These are phyloP conservation scores for Equus quagga DNA, from an alignment of 2,113 vertebrate species.

Conservation along the genomic window DNA sequence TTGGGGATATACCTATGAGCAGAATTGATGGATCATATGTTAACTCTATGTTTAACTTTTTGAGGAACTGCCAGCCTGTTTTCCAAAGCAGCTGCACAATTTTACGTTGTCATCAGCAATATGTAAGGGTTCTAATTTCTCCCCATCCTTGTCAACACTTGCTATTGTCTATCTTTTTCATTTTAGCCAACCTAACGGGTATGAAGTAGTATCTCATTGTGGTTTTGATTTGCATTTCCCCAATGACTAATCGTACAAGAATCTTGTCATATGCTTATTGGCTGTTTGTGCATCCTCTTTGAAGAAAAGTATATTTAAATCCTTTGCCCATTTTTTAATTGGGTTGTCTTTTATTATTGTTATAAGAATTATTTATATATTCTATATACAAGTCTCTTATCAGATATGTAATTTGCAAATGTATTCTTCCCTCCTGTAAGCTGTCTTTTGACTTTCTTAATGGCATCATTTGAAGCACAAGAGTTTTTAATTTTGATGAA, in stretches of 20 bases:
- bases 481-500: neutral
- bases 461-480: neutral
- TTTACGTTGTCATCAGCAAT: neutral
- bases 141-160: neutral
- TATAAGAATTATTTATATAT: neutral
- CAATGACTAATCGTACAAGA: neutral
- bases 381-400: neutral
- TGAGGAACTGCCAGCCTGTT: neutral
- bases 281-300: neutral
- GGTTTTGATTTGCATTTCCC: constrained; percentile 24
- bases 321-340: constrained; percentile 20
- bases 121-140: neutral
- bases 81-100: neutral
- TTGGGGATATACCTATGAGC: neutral
- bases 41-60: neutral
- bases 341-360: neutral
- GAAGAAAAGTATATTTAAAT: neutral
- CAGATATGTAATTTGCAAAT: neutral
- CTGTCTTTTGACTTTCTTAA: constrained; percentile 37
- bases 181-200: neutral
- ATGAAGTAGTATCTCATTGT: neutral
- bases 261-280: neutral
- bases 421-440: neutral
- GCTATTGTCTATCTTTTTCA: neutral
- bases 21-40: neutral